Percentiles rank a stretch among this genome's conserved stretches.
Conservation (phyloP, 2,888 invertebrate species). For the Cacoxenus indagator region DNA sequence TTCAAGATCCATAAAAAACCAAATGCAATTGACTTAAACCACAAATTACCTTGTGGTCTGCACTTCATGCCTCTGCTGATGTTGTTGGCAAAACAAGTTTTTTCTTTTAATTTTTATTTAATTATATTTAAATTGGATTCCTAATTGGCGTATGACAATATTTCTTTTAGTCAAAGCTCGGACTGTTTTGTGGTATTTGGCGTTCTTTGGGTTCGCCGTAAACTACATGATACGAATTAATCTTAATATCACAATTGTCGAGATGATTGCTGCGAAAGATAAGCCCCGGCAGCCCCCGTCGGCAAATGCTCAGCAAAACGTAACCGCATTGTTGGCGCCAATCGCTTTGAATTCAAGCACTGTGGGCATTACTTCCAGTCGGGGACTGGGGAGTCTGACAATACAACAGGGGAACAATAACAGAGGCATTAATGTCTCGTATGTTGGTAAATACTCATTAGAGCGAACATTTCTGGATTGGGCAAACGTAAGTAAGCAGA, state of each 20-base stretch:
- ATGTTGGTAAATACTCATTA: constrained; percentile 43
- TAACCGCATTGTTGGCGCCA: not conserved
- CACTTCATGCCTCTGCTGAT: not conserved
- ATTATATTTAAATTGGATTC: no score
- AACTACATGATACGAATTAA: constrained; percentile 80
- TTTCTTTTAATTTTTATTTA: not conserved
- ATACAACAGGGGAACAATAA: not conserved
- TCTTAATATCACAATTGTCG: constrained; percentile 78
- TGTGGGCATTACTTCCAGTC: not conserved
- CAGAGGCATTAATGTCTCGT: constrained; percentile 4
- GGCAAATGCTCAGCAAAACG: not conserved
- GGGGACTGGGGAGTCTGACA: not conserved
- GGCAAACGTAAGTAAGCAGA: constrained; percentile 54
- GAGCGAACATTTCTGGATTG: constrained; percentile 55
- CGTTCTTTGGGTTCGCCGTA: constrained; percentile 77
- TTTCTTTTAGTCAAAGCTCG: constrained; percentile 62
- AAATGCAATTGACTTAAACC: not conserved
- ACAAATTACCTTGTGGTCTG: not conserved
- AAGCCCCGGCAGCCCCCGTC: constrained; percentile 18
- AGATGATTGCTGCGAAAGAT: constrained; percentile 72
- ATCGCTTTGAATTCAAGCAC: constrained; percentile 2
- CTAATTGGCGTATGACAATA: not conserved
- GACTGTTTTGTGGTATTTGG: constrained; percentile 76
- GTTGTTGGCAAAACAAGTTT: not conserved
- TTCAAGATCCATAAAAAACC: not conserved